Evolutionary conservation across 2,888 invertebrate species (phyloP), one percentile per base, ranked within the genome.

Genomic region (Andrena bucephala): DNA sequence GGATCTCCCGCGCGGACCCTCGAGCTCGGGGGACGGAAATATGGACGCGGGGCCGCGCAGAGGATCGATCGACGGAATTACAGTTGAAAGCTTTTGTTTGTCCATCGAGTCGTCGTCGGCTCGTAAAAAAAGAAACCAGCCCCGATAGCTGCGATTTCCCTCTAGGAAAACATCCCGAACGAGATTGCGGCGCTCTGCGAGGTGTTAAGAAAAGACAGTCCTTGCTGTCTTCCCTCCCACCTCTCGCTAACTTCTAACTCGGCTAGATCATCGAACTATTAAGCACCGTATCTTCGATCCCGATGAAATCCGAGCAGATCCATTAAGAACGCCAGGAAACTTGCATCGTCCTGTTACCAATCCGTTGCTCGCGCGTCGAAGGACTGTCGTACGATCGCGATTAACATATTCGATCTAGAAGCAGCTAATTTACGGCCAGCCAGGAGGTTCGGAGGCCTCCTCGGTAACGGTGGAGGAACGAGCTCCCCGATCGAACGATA

Each of bases 31-130:
- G 85, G 79, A 79, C 81, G 81, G 87, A 87, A 90, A 89, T 89
- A 89, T 87, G 87, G 85, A 83, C 57, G 71, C 50, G 36, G 66
- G 33, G 74, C 76, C 57, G 81, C 85, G 83, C 83, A 20, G 84
- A 59, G 82, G 76, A 85, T 88, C 87, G 88, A 88, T 86, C 72
- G 13, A 5, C 77, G 75, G 83, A 79, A 89, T 89, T 83, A 85
- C 81, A 70, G 82, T 67, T 75, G 80, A 83, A 89, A 88, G 79
- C 84, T 88, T 89, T 89, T 90, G 85, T 90, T 87, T 88, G 86
- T 87, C 78, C 81, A 86, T 86, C 81, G 36, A 36, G 42, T 33
- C 52, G 68, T 57, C 31, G 71, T 50, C 52, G 48, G 2, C 33
- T 71, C 60, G 74, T 57, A 57, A 42, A 54, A 42, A 52, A 36